A percentile compares a stretch with the other conserved stretches of the same genome.
Conservation (phyloP, 1,140 invertebrate species). For the Hylyphantes graminicola region DNA sequence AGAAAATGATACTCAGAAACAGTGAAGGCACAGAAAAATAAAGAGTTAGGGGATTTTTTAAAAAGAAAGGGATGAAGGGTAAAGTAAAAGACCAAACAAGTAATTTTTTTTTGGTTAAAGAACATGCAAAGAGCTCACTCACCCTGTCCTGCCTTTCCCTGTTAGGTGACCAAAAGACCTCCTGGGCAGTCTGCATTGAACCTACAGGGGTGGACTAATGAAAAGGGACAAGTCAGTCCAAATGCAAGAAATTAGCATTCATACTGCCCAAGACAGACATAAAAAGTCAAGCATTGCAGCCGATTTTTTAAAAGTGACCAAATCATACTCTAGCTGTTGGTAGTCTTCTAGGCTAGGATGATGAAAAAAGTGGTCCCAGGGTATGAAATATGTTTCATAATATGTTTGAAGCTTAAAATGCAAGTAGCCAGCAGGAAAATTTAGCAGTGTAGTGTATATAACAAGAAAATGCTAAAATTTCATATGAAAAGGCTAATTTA, state of each 20-base stretch:
- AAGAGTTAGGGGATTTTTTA: constrained; percentile 3
- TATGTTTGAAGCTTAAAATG: too few relatives aligned
- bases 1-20: not conserved
- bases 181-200: constrained; percentile 84
- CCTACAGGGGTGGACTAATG: constrained; percentile 90
- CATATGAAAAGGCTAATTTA: too few relatives aligned
- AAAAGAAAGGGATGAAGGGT: not conserved
- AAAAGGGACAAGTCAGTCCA: constrained; percentile 61
- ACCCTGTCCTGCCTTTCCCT: constrained; percentile 88
- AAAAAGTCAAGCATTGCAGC: not conserved
- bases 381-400: too few relatives aligned
- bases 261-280: constrained; percentile 51
- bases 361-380: too few relatives aligned
- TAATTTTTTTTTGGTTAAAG: constrained; percentile 7
- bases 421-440: too few relatives aligned
- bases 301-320: too few relatives aligned
- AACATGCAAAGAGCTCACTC: constrained; percentile 65
- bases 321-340: too few relatives aligned
- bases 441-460: too few relatives aligned
- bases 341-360: too few relatives aligned
- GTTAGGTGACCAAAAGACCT: constrained; percentile 89
- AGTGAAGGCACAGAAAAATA: not conserved
- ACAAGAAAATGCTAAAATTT: too few relatives aligned
- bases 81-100: constrained; percentile 34
- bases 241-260: constrained; percentile 30